Conservation (phyloP, 2,888 invertebrate genomes). For the Gymnocheta viridis region DNA sequence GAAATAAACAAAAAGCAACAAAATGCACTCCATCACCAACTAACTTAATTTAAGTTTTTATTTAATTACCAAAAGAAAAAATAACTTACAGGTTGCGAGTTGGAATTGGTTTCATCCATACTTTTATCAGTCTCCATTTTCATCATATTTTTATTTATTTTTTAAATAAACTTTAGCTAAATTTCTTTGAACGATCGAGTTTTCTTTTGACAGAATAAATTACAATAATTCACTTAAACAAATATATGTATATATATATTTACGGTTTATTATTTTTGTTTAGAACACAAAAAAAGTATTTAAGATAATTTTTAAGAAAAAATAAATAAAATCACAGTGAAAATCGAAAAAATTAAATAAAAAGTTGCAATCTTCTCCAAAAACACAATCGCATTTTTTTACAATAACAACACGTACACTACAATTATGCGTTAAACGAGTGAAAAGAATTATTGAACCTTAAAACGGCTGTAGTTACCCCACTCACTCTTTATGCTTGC, state of each 20-base stretch:
- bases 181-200: slow-evolving; percentile 18
- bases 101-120: slow-evolving; percentile 90
- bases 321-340: slow-evolving; percentile 62
- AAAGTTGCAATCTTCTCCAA: slow-evolving; percentile 56
- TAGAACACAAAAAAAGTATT: slow-evolving; percentile 28
- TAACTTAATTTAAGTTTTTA: slow-evolving; percentile 6
- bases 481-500: background rate
- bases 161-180: slow-evolving; percentile 58
- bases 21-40: slow-evolving; percentile 13
- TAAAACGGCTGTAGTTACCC: background rate
- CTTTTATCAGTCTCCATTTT: slow-evolving; percentile 97
- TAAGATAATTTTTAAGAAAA: slow-evolving; percentile 38
- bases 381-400: slow-evolving; percentile 59
- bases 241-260: slow-evolving; percentile 27
- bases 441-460: background rate
- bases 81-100: slow-evolving; percentile 84
- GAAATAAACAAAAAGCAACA: background rate
- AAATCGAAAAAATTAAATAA: slow-evolving; percentile 50
- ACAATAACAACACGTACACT: slow-evolving; percentile 63
- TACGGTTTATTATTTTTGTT: slow-evolving; percentile 35
- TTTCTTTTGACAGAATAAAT: slow-evolving; percentile 41
- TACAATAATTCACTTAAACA: slow-evolving; percentile 41
- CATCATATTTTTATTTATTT: slow-evolving; percentile 83
- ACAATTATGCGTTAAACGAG: slow-evolving; percentile 27
- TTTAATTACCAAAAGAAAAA: background rate